phyloP scores from a whole-genome alignment of 2,113 vertebrate species.

The Tringa solitaria region DNA sequence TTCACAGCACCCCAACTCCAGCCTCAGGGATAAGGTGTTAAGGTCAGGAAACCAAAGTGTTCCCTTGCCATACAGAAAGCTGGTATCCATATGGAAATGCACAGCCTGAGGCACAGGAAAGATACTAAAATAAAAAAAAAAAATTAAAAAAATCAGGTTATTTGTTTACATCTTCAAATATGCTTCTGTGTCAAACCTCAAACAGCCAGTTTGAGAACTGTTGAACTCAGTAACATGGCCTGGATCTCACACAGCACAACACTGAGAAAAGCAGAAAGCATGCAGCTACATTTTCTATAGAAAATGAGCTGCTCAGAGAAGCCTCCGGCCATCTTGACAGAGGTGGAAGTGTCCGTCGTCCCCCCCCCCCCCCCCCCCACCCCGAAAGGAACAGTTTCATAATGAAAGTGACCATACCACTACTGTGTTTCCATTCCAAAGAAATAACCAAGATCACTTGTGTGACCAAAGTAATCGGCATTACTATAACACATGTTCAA shows the following conservation, averaged over 20 bases:
- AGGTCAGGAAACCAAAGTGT: background rate
- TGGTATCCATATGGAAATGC: background rate
- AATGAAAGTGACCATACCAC: background rate
- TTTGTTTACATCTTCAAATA: background rate
- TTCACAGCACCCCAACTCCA: background rate
- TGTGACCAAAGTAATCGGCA: background rate
- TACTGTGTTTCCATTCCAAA: background rate
- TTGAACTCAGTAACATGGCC: background rate
- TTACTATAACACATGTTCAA: accelerated
- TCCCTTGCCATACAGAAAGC: background rate
- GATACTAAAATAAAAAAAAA: background rate
- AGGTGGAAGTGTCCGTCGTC: background rate
- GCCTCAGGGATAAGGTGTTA: background rate
- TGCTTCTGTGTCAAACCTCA: background rate
- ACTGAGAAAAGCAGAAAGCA: background rate
- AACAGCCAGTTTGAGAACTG: background rate
- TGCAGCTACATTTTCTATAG: background rate
- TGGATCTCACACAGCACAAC: background rate
- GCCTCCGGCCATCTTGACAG: background rate
- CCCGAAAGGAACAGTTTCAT: background rate
- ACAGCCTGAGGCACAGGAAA: background rate
- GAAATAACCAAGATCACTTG: background rate
- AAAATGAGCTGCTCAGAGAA: background rate
- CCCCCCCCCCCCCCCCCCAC: too few species aligned
- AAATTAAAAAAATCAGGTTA: background rate